Evolutionary conservation across 2,888 invertebrate species (phyloP).

Genomic region (Mesopsocus fuscifrons): DNA sequence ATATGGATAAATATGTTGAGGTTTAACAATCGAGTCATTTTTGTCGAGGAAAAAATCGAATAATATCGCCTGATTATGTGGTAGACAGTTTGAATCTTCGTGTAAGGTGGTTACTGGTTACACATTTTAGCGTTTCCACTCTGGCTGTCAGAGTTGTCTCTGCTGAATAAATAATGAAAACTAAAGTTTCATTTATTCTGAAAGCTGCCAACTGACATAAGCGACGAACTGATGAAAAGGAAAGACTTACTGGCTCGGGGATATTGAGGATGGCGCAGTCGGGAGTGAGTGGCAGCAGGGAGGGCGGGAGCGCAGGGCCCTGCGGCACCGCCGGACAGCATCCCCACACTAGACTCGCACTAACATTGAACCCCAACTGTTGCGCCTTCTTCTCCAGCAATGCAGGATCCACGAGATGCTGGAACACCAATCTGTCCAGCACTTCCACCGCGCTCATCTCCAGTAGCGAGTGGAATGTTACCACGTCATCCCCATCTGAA

Average conservation of each 20-base stretch:
- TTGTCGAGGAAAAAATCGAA: no score
- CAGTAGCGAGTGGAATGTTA: constrained; percentile 21
- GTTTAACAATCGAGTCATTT: no score
- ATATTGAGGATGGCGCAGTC: not conserved
- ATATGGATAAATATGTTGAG: no score
- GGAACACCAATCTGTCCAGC: constrained; percentile 46
- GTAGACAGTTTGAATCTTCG: no score
- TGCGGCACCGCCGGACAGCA: constrained; percentile 43
- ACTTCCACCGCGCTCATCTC: constrained; percentile 35
- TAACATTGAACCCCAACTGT: constrained; percentile 47
- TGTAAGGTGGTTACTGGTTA: no score
- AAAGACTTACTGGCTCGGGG: not conserved
- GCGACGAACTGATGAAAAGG: not conserved
- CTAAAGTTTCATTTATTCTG: no score
- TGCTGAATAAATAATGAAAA: no score
- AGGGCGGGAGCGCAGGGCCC: constrained; percentile 19
- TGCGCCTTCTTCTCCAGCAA: constrained; percentile 48
- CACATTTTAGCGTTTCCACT: no score
- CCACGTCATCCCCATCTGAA: not conserved
- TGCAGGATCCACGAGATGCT: constrained; percentile 41
- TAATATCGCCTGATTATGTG: no score
- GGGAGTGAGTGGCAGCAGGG: not conserved
- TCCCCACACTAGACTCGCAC: constrained; percentile 49
- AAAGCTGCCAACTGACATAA: no score
- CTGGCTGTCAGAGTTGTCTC: no score